These are phyloP conservation scores for Drosophila oshimai DNA, from an alignment of 1,140 invertebrate genomes.

Conservation along the genomic window DNA sequence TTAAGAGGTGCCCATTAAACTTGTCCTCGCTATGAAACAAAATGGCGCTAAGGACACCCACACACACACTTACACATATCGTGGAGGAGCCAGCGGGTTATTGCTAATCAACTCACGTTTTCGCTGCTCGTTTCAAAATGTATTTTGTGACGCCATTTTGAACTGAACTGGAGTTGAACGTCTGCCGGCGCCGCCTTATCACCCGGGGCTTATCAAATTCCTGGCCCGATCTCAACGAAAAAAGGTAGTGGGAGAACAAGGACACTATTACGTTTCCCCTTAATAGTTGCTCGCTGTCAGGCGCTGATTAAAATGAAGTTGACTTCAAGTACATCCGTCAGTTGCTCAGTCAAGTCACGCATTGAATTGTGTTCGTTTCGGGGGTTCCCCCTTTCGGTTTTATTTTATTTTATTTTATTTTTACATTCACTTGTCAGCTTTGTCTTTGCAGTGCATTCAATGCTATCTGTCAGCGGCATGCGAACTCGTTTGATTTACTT, in stretches of 20 bases:
- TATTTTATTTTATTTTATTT: constrained; percentile 18
- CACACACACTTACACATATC: constrained; percentile 3
- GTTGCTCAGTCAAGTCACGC: constrained; percentile 73
- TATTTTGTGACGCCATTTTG: constrained; percentile 80
- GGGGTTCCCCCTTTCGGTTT: background rate
- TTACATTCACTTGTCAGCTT: constrained; percentile 12
- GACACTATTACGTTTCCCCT: constrained; percentile 67
- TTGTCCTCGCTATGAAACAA: constrained; percentile 59
- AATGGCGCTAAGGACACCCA: constrained; percentile 38
- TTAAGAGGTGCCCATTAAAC: constrained; percentile 61
- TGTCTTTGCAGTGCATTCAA: constrained; percentile 17
- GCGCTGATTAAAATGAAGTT: constrained; percentile 75
- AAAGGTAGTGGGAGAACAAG: too few species aligned
- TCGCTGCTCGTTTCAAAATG: constrained; percentile 79
- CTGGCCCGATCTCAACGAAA: constrained; percentile 13
- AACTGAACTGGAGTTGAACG: constrained; percentile 49
- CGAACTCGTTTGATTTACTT: constrained; percentile 72
- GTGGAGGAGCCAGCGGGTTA: constrained; percentile 39
- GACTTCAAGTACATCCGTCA: constrained; percentile 64
- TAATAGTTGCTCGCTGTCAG: constrained; percentile 57
- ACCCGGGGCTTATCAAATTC: constrained; percentile 74
- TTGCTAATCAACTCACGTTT: constrained; percentile 80
- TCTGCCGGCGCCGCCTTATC: constrained; percentile 57
- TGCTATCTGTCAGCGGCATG: constrained; percentile 64
- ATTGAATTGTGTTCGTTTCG: constrained; percentile 58